Base-by-base conservation (phyloP, 2,888 invertebrate species). In the Drosophila buzzatii region DNA sequence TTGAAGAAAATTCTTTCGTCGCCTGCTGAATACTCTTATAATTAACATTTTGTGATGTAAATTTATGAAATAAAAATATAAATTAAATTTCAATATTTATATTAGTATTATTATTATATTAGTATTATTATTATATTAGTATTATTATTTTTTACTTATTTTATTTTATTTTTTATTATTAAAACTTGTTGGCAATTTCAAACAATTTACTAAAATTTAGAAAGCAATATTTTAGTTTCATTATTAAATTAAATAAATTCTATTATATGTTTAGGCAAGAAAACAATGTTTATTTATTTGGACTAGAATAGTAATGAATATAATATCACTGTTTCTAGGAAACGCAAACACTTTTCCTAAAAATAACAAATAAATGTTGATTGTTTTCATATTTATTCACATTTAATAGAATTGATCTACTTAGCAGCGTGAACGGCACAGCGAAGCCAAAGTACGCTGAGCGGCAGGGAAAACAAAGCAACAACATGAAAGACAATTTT, bases 401-500 rank as follows among this genome's bases (percentile, higher is more conserved):
- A 14, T 16, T 16, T 20, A 42, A 59, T 27, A 18, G n/a, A 45
- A 31, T 60, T 37, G 1, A 2, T n/a, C 18, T 44, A 23, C 7
- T 66, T 47, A 16, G n/a, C 33, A 16, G n/a, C 23, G 9, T n/a
- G 8, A 18, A 16, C 10, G 2, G 20, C 35, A 12, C 10, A 3
- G 31, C 35, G 53, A 27, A 58, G 47, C 27, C 10, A 35, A 45
- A 23, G 39, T 18, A 35, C 18, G 18, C 5, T 35, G 1, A 14
- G 5, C 10, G 6, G 14, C 14, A 62, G 20, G 14, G 44, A 35
- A 57, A 57, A 62, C 45, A 35, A 27, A 6, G 41, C 41, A 18
- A 10, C 45, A 45, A 49, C 23, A 57, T 76, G 55, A 73, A 59
- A 68, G 58, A 47, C 33, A 58, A 57, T 51, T 55, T 53, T n/a